phyloP scores from a whole-genome alignment of 92 coral and sea anemone genomes.

The Porites divaricata region DNA sequence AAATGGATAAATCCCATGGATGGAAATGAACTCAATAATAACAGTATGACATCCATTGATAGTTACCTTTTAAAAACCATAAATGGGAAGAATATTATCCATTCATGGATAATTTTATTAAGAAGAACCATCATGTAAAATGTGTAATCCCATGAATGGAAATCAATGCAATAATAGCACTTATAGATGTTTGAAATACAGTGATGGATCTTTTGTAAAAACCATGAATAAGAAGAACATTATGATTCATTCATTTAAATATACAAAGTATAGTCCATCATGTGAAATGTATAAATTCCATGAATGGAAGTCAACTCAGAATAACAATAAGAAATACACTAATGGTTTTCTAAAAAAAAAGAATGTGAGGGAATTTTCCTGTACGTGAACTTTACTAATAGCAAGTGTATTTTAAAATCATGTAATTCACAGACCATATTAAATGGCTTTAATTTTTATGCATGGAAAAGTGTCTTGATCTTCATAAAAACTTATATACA shows the following conservation, averaged over 20 bases:
- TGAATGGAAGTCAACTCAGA: constrained; percentile 4
- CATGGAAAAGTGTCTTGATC: too few relatives aligned
- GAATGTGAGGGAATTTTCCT: too few relatives aligned
- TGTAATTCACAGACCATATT: too few relatives aligned
- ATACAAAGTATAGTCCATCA: background rate
- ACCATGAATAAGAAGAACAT: constrained; percentile 15
- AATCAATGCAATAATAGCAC: background rate
- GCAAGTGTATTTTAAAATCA: too few relatives aligned
- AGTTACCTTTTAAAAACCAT: background rate
- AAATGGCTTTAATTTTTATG: too few relatives aligned
- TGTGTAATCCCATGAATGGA: constrained; percentile 15
- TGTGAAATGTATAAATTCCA: background rate
- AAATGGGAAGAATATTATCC: background rate
- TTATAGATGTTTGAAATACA: constrained; percentile 1
- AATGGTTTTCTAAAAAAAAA: too few relatives aligned
- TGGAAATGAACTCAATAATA: background rate
- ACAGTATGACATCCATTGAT: constrained; percentile 8
- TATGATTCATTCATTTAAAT: background rate
- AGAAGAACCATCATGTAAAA: background rate
- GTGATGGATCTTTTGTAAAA: background rate
- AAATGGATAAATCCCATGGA: constrained; percentile 5
- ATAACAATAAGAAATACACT: background rate
- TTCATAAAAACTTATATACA: too few relatives aligned
- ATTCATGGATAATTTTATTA: background rate
- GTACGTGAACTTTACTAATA: too few relatives aligned